phyloP scores from a whole-genome alignment of 2,888 invertebrate genomes.

The Synanthedon myopaeformis region DNA sequence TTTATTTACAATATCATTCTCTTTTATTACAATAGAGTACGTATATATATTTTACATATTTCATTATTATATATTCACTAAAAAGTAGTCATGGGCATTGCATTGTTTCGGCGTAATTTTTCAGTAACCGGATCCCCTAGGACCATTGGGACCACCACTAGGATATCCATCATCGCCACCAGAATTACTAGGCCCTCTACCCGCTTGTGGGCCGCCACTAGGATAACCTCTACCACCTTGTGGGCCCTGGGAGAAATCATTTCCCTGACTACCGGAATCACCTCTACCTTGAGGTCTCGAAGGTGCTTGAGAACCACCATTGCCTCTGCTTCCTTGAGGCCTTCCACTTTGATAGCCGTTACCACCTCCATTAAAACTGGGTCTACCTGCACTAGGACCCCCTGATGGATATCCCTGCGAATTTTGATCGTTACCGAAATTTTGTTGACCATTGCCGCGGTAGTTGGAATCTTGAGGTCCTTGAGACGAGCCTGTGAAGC shows the following conservation, averaged over 20 bases:
- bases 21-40: slow-evolving; percentile 1
- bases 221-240: slow-evolving; percentile 9
- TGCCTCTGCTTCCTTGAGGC: slow-evolving; percentile 1
- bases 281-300: slow-evolving; percentile 5
- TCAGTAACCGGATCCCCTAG: slow-evolving; percentile 55
- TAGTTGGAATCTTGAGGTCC: neutral
- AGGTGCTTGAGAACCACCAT: neutral
- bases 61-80: neutral
- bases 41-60: neutral
- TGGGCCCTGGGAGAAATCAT: slow-evolving; percentile 12
- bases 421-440: neutral
- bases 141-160: slow-evolving; percentile 50
- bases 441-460: neutral
- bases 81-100: neutral
- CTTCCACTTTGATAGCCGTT: slow-evolving; percentile 10
- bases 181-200: slow-evolving; percentile 5
- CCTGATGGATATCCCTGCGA: slow-evolving; percentile 5
- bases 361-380: slow-evolving; percentile 6
- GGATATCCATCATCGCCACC: slow-evolving; percentile 44
- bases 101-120: neutral
- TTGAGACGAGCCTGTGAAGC: neutral
- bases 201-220: slow-evolving; percentile 1
- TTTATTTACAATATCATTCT: slow-evolving; percentile 7
- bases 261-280: slow-evolving; percentile 4
- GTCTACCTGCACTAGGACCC: slow-evolving; percentile 3